Percentiles rank a stretch among this genome's conserved stretches.
Evolutionary conservation across 1,140 invertebrate species (phyloP).

Genomic region (Papilio polyxenes): DNA sequence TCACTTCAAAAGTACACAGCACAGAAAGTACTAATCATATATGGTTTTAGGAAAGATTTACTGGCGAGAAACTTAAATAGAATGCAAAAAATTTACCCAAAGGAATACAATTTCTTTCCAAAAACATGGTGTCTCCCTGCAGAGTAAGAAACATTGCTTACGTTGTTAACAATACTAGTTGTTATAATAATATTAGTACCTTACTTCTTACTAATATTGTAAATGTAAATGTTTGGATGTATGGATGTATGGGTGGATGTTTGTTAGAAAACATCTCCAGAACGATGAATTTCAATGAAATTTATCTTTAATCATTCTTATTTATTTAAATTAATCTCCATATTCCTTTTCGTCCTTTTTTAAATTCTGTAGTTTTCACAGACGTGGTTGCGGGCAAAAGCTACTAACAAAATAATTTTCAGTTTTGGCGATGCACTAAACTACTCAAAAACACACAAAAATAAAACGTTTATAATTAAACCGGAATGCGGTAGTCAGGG

Average conservation of each 20-base stretch:
- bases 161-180: background rate
- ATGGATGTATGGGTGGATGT: too few relatives aligned
- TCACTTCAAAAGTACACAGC: background rate
- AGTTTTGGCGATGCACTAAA: slow-evolving; percentile 83
- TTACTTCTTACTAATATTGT: too few relatives aligned
- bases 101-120: slow-evolving; percentile 95
- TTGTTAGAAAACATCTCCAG: too few relatives aligned
- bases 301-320: too few relatives aligned
- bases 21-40: background rate
- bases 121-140: slow-evolving; percentile 96
- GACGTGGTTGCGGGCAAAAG: too few relatives aligned
- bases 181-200: background rate
- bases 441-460: slow-evolving; percentile 85
- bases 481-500: slow-evolving; percentile 94
- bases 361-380: too few relatives aligned
- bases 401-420: slow-evolving; percentile 28
- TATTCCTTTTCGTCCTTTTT: too few relatives aligned
- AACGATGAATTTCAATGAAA: too few relatives aligned
- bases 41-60: slow-evolving; percentile 86
- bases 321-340: too few relatives aligned
- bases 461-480: slow-evolving; percentile 93
- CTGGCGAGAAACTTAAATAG: slow-evolving; percentile 92
- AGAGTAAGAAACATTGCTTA: slow-evolving; percentile 84
- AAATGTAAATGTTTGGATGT: too few relatives aligned
- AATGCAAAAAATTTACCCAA: slow-evolving; percentile 92